Percentiles rank a stretch among this genome's conserved stretches.
Evolutionary conservation across 2,888 invertebrate species (phyloP).

Genomic region (Cryptus viduatorius): DNA sequence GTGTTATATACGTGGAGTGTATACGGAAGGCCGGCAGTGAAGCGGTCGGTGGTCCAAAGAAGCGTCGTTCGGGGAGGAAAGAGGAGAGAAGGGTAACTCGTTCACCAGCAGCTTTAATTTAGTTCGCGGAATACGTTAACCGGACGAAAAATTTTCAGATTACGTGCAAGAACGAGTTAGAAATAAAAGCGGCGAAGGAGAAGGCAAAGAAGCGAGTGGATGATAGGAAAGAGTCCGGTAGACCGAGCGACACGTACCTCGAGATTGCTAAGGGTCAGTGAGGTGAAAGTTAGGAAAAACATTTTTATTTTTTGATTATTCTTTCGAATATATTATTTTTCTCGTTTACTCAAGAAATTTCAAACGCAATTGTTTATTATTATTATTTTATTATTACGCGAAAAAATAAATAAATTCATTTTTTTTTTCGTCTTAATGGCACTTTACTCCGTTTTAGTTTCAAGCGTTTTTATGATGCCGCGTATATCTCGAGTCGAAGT

Average conservation of each 20-base stretch:
- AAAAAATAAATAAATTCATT: too few species aligned
- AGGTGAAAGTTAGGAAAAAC: slow-evolving; percentile 24
- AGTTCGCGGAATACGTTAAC: slow-evolving; percentile 59
- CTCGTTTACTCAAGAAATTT: neutral
- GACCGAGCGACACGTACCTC: slow-evolving; percentile 23
- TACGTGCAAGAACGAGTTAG: slow-evolving; percentile 55
- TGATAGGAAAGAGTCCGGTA: slow-evolving; percentile 17
- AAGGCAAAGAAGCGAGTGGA: slow-evolving; percentile 17
- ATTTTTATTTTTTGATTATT: slow-evolving; percentile 15
- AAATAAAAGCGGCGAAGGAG: slow-evolving; percentile 31
- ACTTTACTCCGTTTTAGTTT: too few species aligned
- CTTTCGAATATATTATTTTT: slow-evolving; percentile 50
- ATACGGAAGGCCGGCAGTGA: slow-evolving; percentile 17
- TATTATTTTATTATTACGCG: neutral
- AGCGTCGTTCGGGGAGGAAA: slow-evolving; percentile 28
- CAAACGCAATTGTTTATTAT: neutral
- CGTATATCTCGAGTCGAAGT: neutral
- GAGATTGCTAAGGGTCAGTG: slow-evolving; percentile 37
- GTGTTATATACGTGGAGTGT: slow-evolving; percentile 18
- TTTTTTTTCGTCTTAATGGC: too few species aligned
- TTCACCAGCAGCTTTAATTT: slow-evolving; percentile 58
- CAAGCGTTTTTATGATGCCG: too few species aligned
- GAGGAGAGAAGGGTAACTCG: slow-evolving; percentile 25
- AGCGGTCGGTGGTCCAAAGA: slow-evolving; percentile 47
- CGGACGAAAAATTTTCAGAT: slow-evolving; percentile 58